Evolutionary conservation across 2,113 vertebrate species (phyloP).

Genomic region (Hydrolagus affinis): DNA sequence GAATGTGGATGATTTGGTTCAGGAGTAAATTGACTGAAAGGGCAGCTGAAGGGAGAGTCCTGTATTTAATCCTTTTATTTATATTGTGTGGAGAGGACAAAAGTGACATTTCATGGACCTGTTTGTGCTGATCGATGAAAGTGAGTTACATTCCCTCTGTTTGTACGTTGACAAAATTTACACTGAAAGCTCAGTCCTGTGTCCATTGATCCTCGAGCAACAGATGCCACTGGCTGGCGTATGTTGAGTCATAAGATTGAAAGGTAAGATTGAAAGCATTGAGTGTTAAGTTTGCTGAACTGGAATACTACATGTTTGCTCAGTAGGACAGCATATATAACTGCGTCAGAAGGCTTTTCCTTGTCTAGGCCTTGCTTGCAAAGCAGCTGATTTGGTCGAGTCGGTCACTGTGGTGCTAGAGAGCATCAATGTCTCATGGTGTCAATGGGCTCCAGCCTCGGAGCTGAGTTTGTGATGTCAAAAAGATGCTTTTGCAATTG

Average conservation of each 20-base stretch:
- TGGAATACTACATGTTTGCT: neutral
- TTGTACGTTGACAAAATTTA: neutral
- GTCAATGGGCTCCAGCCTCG: neutral
- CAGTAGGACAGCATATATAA: neutral
- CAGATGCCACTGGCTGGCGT: neutral
- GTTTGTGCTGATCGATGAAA: neutral
- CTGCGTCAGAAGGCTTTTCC: neutral
- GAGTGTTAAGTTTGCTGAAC: neutral
- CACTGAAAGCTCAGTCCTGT: neutral
- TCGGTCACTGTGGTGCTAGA: neutral
- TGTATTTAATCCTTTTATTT: too few relatives aligned
- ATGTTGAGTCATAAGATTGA: neutral
- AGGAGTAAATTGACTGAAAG: too few relatives aligned
- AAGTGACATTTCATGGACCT: neutral
- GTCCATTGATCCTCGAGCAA: neutral
- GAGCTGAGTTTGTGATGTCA: neutral
- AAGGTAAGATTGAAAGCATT: neutral
- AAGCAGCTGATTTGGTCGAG: neutral
- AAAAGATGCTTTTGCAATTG: neutral
- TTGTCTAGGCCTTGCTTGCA: neutral
- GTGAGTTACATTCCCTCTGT: too few relatives aligned
- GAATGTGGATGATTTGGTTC: too few relatives aligned
- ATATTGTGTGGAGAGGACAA: neutral
- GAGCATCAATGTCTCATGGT: neutral
- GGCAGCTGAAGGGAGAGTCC: too few relatives aligned